These are phyloP conservation scores for Psilopsiagon aymara DNA, from an alignment of 2,113 vertebrate genomes.

Conservation along the genomic window DNA sequence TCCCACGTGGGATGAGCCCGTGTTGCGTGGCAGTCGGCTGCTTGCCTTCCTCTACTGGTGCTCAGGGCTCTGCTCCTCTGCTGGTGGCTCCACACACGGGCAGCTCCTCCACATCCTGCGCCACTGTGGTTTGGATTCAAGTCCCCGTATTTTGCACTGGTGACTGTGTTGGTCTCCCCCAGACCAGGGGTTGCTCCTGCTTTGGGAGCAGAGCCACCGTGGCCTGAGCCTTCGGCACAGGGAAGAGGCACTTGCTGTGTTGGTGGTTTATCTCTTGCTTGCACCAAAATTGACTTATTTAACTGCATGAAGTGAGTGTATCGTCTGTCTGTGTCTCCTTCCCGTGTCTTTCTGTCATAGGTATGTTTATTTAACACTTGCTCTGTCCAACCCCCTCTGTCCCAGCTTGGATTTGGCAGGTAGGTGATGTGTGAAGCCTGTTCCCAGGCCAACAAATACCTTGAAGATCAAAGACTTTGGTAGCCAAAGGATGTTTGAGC, in stretches of 20 bases:
- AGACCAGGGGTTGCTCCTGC: not conserved
- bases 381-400: not conserved
- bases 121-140: conserved; percentile 29
- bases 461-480: not conserved
- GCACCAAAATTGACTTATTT: not conserved
- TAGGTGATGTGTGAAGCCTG: not conserved
- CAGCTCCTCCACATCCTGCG: not conserved
- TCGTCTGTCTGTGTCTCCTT: not conserved
- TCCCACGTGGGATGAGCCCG: not conserved
- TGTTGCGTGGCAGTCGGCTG: rapidly evolving
- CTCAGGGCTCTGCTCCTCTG: not conserved
- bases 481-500: not conserved
- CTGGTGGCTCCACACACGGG: rapidly evolving
- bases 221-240: not conserved
- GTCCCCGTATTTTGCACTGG: conserved; percentile 34
- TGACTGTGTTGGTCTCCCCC: not conserved
- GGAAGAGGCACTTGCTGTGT: not conserved
- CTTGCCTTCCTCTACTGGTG: not conserved
- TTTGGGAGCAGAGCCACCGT: not conserved
- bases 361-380: not conserved
- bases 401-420: not conserved
- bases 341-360: not conserved
- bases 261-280: not conserved
- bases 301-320: not conserved
- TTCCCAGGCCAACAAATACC: not conserved